These are phyloP conservation scores for Anagrus nilaparvatae DNA, from an alignment of 1,140 invertebrate species.

Conservation along the genomic window DNA sequence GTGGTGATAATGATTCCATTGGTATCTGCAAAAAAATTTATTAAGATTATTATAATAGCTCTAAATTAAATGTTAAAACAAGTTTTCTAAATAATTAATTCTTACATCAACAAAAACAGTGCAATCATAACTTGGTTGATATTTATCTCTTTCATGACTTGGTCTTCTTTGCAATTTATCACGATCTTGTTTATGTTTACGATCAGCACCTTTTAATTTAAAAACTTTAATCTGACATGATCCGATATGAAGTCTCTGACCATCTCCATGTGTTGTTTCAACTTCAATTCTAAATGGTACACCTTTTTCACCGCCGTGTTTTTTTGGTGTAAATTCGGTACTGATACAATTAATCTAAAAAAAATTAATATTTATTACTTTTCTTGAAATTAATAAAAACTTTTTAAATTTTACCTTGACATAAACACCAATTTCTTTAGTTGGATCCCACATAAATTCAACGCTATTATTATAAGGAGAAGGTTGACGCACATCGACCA, in stretches of 20 bases:
- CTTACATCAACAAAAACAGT: slow-evolving; percentile 82
- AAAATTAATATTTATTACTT: neutral
- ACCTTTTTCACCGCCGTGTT: slow-evolving; percentile 95
- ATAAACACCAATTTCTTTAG: slow-evolving; percentile 89
- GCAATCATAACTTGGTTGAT: slow-evolving; percentile 90
- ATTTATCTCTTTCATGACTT: slow-evolving; percentile 81
- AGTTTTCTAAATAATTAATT: too few relatives aligned
- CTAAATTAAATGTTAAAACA: too few relatives aligned
- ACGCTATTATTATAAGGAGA: slow-evolving; percentile 60
- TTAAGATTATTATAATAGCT: too few relatives aligned
- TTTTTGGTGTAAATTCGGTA: slow-evolving; percentile 95
- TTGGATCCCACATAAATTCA: slow-evolving; percentile 91
- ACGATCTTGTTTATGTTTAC: slow-evolving; percentile 94
- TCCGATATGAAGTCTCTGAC: slow-evolving; percentile 68
- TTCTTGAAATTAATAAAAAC: neutral
- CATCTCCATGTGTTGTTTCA: slow-evolving; percentile 51
- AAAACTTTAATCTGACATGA: slow-evolving; percentile 93
- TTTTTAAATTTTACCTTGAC: slow-evolving; percentile 83
- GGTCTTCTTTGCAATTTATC: slow-evolving; percentile 88
- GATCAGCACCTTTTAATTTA: slow-evolving; percentile 89
- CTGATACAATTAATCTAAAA: slow-evolving; percentile 87
- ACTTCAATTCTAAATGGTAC: slow-evolving; percentile 94
- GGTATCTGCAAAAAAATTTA: slow-evolving; percentile 33
- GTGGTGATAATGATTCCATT: slow-evolving; percentile 34
- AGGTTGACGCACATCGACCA: slow-evolving; percentile 72